Conservation (phyloP, 2,888 invertebrate genomes). For the Drosophila longiperda region DNA sequence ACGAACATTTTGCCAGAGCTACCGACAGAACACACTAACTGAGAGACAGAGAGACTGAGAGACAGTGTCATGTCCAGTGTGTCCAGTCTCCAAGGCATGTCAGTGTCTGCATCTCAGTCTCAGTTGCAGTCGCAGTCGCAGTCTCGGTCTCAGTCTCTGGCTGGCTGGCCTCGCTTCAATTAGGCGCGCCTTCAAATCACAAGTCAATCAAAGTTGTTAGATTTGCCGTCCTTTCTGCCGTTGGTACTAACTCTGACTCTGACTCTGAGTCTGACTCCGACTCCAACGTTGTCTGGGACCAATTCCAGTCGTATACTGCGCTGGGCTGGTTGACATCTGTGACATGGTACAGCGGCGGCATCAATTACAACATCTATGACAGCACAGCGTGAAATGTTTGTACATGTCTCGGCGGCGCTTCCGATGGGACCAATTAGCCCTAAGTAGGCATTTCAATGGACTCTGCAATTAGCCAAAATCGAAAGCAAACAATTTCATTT, state of each 20-base stretch:
- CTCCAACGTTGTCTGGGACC: conserved; percentile 8
- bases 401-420: conserved; percentile 76
- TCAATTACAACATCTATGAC: conserved; percentile 84
- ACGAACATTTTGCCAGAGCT: conserved; percentile 74
- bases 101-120: conserved; percentile 48
- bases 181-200: conserved; percentile 83
- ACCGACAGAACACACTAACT: conserved; percentile 53
- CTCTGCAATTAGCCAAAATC: conserved; percentile 79
- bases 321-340: conserved; percentile 71
- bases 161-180: conserved; percentile 77
- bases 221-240: conserved; percentile 69
- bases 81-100: conserved; percentile 64
- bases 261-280: neutral
- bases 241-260: conserved; percentile 11
- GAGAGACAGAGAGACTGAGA: conserved; percentile 21
- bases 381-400: conserved; percentile 84
- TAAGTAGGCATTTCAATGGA: conserved; percentile 80
- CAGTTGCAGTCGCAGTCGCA: conserved; percentile 15
- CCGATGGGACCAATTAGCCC: conserved; percentile 81
- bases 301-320: conserved; percentile 33
- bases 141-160: conserved; percentile 22
- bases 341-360: conserved; percentile 81
- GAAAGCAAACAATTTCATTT: conserved; percentile 78
- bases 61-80: conserved; percentile 54
- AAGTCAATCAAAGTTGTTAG: conserved; percentile 84